phyloP scores from a whole-genome alignment of 2,888 invertebrate species.

The Macroteleia sp. region DNA sequence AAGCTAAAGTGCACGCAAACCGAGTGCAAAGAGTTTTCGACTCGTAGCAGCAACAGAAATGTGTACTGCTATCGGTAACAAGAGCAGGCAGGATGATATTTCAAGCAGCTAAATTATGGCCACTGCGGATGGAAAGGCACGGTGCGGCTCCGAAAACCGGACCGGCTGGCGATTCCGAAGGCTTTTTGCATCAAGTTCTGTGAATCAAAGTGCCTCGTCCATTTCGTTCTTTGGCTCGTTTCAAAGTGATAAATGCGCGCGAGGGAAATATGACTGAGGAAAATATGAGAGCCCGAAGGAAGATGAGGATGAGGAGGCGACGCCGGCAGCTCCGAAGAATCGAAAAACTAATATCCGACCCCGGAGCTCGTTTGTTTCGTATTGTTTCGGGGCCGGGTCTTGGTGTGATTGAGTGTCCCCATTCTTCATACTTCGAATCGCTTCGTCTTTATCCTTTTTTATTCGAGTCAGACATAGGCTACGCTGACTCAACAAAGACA shows the following conservation, averaged over 20 bases:
- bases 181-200: constrained; percentile 69
- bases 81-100: constrained; percentile 55
- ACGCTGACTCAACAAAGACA: constrained; percentile 42
- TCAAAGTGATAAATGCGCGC: constrained; percentile 83
- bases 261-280: constrained; percentile 82
- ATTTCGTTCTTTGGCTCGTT: constrained; percentile 74
- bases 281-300: constrained; percentile 73
- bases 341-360: constrained; percentile 84
- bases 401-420: constrained; percentile 83
- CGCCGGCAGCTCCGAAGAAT: constrained; percentile 74
- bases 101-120: constrained; percentile 58
- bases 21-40: constrained; percentile 73
- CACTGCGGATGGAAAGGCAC: constrained; percentile 27
- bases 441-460: constrained; percentile 31
- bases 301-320: constrained; percentile 56
- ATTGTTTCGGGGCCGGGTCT: constrained; percentile 83
- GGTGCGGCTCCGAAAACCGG: constrained; percentile 18
- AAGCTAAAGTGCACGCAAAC: constrained; percentile 82
- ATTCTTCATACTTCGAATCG: constrained; percentile 77
- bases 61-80: constrained; percentile 47
- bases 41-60: constrained; percentile 35
- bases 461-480: constrained; percentile 17
- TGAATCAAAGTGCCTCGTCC: constrained; percentile 70
- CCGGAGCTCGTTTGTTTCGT: constrained; percentile 83
- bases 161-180: constrained; percentile 50